phyloP scores from a whole-genome alignment of 2,797 vertebrate genomes.

The Lepilemur ruficaudatus region DNA sequence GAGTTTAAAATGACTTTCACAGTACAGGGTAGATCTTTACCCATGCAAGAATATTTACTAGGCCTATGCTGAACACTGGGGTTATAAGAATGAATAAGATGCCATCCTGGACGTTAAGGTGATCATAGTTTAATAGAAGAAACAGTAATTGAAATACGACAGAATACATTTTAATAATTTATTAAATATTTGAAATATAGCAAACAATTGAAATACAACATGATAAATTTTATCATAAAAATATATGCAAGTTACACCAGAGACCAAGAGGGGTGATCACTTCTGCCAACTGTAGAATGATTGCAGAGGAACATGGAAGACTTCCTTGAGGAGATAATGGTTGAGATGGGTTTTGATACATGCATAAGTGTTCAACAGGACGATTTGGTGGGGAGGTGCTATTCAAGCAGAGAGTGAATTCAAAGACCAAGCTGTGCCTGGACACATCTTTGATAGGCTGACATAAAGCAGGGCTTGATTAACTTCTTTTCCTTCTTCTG shows the following conservation, averaged over 20 bases:
- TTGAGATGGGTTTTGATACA: background rate
- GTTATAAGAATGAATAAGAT: background rate
- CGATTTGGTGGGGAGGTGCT: background rate
- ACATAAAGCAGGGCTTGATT: background rate
- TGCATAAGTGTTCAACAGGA: background rate
- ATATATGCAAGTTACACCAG: background rate
- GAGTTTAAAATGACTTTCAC: background rate
- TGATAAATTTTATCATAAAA: background rate
- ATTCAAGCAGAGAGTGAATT: background rate
- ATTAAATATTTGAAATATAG: background rate
- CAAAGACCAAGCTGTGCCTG: background rate
- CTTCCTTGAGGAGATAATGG: background rate
- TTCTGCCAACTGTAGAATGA: background rate
- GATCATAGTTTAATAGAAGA: background rate
- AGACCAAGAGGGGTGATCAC: background rate
- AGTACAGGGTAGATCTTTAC: background rate
- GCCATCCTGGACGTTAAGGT: background rate
- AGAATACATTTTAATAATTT: background rate
- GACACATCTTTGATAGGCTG: background rate
- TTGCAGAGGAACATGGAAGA: background rate
- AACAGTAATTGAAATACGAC: background rate
- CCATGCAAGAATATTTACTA: background rate
- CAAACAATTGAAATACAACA: background rate
- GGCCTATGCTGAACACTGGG: background rate
- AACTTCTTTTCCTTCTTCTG: background rate